Percentiles rank a stretch among this genome's conserved stretches.
Evolutionary conservation across 2,888 invertebrate species (phyloP).

Genomic region (Cyaniris semiargus): DNA sequence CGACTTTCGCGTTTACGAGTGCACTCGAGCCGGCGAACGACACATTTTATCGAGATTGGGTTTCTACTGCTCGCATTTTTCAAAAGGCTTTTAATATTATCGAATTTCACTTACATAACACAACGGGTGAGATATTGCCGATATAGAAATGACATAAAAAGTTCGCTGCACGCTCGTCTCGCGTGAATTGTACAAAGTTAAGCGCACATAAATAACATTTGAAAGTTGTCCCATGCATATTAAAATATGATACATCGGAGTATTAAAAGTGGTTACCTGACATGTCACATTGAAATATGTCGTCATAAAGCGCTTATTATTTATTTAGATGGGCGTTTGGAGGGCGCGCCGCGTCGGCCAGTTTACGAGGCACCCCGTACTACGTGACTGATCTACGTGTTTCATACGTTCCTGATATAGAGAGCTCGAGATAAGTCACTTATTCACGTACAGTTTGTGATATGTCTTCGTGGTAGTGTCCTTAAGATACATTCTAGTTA

Average conservation of each 20-base stretch:
- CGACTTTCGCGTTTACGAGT: slow-evolving; percentile 28
- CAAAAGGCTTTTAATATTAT: slow-evolving; percentile 12
- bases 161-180: not conserved
- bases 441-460: too few relatives aligned
- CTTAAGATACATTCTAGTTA: too few relatives aligned
- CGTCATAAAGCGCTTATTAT: slow-evolving; percentile 21
- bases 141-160: not conserved
- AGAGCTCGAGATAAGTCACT: not conserved
- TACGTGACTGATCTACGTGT: slow-evolving; percentile 20
- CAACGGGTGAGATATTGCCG: not conserved
- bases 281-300: slow-evolving; percentile 9
- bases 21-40: slow-evolving; percentile 20
- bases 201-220: slow-evolving; percentile 18
- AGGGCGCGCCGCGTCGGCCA: not conserved
- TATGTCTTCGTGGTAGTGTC: too few relatives aligned
- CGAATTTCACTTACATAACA: not conserved
- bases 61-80: slow-evolving; percentile 22
- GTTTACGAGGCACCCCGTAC: slow-evolving; percentile 15
- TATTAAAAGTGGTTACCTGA: slow-evolving; percentile 20
- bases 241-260: slow-evolving; percentile 3
- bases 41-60: slow-evolving; percentile 22
- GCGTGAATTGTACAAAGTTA: not conserved
- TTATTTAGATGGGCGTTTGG: slow-evolving; percentile 22
- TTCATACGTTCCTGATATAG: not conserved
- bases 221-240: slow-evolving; percentile 11